Evolutionary conservation across 2,888 invertebrate genomes (phyloP), one percentile per base, ranked within the genome.

Genomic region (Apoda limacodes): DNA sequence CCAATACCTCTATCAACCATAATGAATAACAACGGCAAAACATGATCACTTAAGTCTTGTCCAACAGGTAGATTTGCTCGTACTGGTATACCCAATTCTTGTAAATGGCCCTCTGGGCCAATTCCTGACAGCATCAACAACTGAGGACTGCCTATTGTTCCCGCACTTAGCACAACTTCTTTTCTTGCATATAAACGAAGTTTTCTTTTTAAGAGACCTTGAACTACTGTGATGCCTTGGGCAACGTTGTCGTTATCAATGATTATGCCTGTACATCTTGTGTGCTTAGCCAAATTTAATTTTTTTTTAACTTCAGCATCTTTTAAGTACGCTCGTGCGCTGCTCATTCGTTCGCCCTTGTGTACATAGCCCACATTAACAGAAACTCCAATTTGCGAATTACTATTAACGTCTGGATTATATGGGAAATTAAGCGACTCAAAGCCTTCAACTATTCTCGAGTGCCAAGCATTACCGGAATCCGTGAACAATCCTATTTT

Each of bases 121-220:
- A n/a, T n/a, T n/a, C n/a, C n/a, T n/a, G n/a, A n/a, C n/a, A n/a
- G n/a, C n/a, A n/a, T n/a, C n/a, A n/a, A n/a, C n/a, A n/a, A n/a
- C n/a, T n/a, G n/a, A n/a, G n/a, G n/a, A n/a, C n/a, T n/a, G 0
- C 52, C 65, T 2, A 71, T 37, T 0, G 69, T 34, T 0, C 74
- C 74, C 1, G 72, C 69, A 17, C 64, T 58, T 7, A 74, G 39
- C 4, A 74, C 52, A 0, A 74, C 63, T 38, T 70, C 72, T 9
- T 43, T 50, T 3, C 35, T 46, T 1, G 61, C 66, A 30, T 45
- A 62, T 2, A 69, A 11, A 1, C 28, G 42, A 1, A 62, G 4
- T 1, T 25, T 40, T 4, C 7, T 23, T 1, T 31, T 35, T 0
- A 28, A n/a, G 5, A 37, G 25, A 0, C 33, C 39, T 12, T 46